phyloP scores from a whole-genome alignment of 2,888 invertebrate genomes.

The Leucoptera coffeella region DNA sequence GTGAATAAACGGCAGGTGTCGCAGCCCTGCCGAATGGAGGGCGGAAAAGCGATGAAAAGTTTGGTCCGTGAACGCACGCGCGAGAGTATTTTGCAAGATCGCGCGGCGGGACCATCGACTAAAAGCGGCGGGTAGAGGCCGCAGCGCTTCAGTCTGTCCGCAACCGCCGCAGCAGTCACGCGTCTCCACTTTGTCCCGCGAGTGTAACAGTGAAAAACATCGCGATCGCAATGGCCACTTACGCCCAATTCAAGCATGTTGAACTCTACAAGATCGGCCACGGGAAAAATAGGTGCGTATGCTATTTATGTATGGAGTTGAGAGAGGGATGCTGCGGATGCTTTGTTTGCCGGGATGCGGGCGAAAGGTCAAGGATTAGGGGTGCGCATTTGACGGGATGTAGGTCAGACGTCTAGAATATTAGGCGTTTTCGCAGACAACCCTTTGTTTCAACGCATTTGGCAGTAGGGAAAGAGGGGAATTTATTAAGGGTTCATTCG shows the following conservation, averaged over 20 bases:
- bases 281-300: conserved; percentile 79
- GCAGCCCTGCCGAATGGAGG: conserved; percentile 3
- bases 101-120: conserved; percentile 48
- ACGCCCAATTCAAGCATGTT: conserved; percentile 89
- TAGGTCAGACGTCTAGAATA: too few relatives aligned
- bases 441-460: too few relatives aligned
- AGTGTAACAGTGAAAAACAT: conserved; percentile 12
- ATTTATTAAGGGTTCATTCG: too few relatives aligned
- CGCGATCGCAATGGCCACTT: conserved; percentile 74
- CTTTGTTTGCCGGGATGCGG: conserved; percentile 6
- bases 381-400: not conserved
- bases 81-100: conserved; percentile 23
- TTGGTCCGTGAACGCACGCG: conserved; percentile 18
- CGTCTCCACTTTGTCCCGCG: conserved; percentile 12
- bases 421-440: too few relatives aligned
- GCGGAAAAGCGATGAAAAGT: conserved; percentile 1
- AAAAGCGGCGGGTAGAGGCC: conserved; percentile 34
- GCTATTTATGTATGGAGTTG: conserved; percentile 11
- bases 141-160: conserved; percentile 52
- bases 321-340: conserved; percentile 16
- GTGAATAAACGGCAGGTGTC: not conserved
- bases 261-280: conserved; percentile 91
- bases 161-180: conserved; percentile 20
- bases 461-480: too few relatives aligned
- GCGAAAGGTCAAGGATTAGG: conserved; percentile 12